Percentiles rank a stretch among this genome's conserved stretches.
These are phyloP conservation scores for Apostichopus japonicus DNA, from an alignment of 35 echinoderm and acorn worm species.

Conservation along the genomic window DNA sequence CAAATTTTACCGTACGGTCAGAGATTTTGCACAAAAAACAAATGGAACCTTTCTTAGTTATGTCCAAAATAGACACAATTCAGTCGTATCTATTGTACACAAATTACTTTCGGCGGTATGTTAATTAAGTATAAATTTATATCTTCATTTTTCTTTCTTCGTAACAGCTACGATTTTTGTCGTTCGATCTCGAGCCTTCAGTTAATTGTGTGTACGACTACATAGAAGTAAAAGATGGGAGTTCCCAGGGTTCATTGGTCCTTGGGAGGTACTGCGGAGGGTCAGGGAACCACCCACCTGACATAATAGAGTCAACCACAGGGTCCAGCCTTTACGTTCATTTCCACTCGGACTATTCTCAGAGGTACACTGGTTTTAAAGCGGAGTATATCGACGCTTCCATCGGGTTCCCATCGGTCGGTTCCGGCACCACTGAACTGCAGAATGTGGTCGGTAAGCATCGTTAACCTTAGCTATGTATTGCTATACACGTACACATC, in stretches of 20 bases:
- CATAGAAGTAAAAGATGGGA: slow-evolving; percentile 79
- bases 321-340: slow-evolving; percentile 58
- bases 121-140: not conserved
- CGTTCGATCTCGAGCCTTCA: slow-evolving; percentile 86
- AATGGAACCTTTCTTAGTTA: not conserved
- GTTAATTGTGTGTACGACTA: slow-evolving; percentile 82
- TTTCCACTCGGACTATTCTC: slow-evolving; percentile 81
- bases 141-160: not conserved
- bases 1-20: too few relatives aligned
- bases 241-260: slow-evolving; percentile 10
- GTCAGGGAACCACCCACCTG: slow-evolving; percentile 36
- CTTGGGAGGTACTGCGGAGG: slow-evolving; percentile 80
- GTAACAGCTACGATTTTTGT: slow-evolving; percentile 77
- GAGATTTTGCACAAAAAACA: too few relatives aligned
- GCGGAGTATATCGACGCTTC: slow-evolving; percentile 73
- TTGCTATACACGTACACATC: not conserved
- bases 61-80: not conserved
- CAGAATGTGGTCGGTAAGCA: not conserved
- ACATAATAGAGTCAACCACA: slow-evolving; percentile 58
- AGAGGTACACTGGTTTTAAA: slow-evolving; percentile 75
- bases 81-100: not conserved
- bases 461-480: not conserved
- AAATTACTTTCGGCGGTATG: not conserved
- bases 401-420: slow-evolving; percentile 56
- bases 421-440: not conserved